Conservation (phyloP, 2,113 vertebrate genomes). For the Charadrius vociferus region DNA sequence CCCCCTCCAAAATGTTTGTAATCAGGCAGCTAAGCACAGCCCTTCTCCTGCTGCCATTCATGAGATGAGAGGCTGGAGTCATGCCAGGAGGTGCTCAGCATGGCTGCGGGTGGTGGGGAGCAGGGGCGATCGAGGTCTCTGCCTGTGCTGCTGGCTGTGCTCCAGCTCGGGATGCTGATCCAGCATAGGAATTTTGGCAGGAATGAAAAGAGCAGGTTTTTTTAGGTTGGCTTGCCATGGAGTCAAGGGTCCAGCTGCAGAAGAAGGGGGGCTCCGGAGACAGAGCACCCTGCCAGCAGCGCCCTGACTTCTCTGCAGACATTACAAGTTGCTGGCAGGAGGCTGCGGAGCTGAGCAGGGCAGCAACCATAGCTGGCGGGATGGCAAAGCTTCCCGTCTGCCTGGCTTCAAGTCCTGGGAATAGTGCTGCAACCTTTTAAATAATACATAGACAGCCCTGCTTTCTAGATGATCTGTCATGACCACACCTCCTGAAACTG, state of each 20-base stretch:
- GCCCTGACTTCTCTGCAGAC: not conserved
- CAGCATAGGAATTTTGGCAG: not conserved
- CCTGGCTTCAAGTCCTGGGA: not conserved
- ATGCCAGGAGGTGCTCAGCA: not conserved
- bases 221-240: not conserved
- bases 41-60: not conserved
- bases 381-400: not conserved
- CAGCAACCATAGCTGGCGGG: not conserved
- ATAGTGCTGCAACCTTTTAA: not conserved
- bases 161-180: not conserved
- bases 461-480: not conserved
- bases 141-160: not conserved
- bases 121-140: not conserved
- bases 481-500: not conserved
- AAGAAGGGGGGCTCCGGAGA: not conserved
- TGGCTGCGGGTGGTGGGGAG: rapidly evolving
- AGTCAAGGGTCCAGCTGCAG: not conserved
- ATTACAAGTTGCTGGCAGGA: not conserved
- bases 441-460: not conserved
- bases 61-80: not conserved
- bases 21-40: not conserved
- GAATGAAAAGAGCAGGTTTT: not conserved
- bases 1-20: not conserved
- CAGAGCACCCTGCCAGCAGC: not conserved
- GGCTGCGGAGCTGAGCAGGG: not conserved